phyloP scores from a whole-genome alignment of 2,888 invertebrate genomes.

The Gortyna flavago region DNA sequence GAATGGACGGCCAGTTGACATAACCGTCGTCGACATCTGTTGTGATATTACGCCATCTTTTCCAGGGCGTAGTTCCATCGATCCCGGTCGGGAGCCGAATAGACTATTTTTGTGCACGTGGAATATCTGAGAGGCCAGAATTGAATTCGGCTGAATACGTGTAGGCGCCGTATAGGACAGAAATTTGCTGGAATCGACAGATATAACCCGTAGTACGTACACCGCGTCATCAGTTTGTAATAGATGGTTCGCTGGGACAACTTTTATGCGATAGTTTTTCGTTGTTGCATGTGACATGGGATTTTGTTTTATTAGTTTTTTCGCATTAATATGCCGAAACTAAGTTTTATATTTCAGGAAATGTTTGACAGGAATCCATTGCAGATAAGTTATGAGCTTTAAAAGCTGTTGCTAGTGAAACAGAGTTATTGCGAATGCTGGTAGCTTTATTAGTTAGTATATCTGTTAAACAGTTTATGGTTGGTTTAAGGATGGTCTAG shows the following conservation, averaged over 20 bases:
- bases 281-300: conserved; percentile 33
- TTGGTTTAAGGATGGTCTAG: conserved; percentile 60
- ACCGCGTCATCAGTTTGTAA: conserved; percentile 57
- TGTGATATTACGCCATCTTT: conserved; percentile 88
- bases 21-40: conserved; percentile 89
- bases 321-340: conserved; percentile 12
- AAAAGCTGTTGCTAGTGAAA: conserved; percentile 18
- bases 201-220: conserved; percentile 53
- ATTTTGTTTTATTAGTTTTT: conserved; percentile 54
- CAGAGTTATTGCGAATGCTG: background rate
- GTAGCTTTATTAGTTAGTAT: conserved; percentile 5
- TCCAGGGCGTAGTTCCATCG: conserved; percentile 78
- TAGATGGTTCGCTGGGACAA: conserved; percentile 38
- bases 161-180: conserved; percentile 57
- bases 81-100: conserved; percentile 74
- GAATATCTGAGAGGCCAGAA: conserved; percentile 79
- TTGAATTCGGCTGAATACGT: conserved; percentile 77
- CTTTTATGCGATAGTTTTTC: conserved; percentile 49
- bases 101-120: conserved; percentile 84
- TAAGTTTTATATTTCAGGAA: conserved; percentile 24
- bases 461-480: conserved; percentile 32
- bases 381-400: conserved; percentile 28
- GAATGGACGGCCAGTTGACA: conserved; percentile 88
- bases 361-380: conserved; percentile 22
- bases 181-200: conserved; percentile 67